Percentiles rank a stretch among this genome's conserved stretches.
These are phyloP conservation scores for Meloidogyne floridensis DNA, from an alignment of 1,140 invertebrate genomes.

Conservation along the genomic window DNA sequence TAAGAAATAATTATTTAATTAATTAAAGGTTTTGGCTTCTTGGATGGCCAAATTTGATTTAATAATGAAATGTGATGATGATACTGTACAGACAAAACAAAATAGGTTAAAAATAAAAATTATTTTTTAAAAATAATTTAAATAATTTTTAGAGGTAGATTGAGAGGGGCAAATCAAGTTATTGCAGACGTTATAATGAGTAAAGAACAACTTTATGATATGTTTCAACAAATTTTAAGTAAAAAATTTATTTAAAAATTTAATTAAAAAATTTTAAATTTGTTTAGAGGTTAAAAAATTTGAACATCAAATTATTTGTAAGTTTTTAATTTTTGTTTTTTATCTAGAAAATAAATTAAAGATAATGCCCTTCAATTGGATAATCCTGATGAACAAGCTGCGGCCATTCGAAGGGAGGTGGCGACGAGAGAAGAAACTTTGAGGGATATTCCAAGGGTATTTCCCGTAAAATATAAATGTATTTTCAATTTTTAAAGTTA, in stretches of 20 bases:
- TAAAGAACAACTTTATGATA: constrained; percentile 97
- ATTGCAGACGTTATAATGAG: constrained; percentile 83
- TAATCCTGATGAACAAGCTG: constrained; percentile 98
- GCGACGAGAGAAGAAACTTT: constrained; percentile 94
- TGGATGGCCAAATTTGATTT: constrained; percentile 99
- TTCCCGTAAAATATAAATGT: constrained; percentile 11
- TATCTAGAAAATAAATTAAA: constrained; percentile 4
- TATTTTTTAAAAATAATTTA: neutral
- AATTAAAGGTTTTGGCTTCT: constrained; percentile 76
- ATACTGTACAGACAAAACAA: constrained; percentile 51
- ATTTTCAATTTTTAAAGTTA: constrained; percentile 72
- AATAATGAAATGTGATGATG: constrained; percentile 83
- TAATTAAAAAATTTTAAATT: neutral
- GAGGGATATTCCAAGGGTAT: constrained; percentile 91
- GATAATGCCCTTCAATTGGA: constrained; percentile 69
- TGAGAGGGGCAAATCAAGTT: constrained; percentile 74
- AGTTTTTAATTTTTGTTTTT: constrained; percentile 72
- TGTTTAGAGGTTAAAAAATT: constrained; percentile 83
- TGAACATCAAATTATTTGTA: constrained; percentile 97
- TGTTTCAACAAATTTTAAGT: constrained; percentile 97
- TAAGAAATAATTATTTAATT: neutral
- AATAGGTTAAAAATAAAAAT: constrained; percentile 35
- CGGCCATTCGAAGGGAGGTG: constrained; percentile 94
- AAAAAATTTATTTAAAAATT: constrained; percentile 60
- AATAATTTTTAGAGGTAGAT: constrained; percentile 50